Evolutionary conservation across 2,888 invertebrate species (phyloP).

Genomic region (Hyposoter didymator): DNA sequence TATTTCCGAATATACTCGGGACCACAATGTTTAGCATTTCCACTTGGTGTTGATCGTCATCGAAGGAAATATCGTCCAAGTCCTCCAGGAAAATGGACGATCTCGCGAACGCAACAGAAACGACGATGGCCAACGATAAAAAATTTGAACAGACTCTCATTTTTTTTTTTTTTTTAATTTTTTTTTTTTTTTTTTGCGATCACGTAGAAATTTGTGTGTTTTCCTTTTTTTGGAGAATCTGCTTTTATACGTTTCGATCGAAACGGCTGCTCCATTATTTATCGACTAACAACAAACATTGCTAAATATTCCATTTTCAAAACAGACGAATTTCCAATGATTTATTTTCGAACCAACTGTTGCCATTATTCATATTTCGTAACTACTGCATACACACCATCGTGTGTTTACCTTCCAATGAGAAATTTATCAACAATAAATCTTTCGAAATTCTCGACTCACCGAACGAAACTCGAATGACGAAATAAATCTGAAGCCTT

Average conservation of each 20-base stretch:
- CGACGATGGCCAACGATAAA: conserved; percentile 9
- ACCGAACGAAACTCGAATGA: not conserved
- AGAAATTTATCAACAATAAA: not conserved
- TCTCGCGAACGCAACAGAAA: not conserved
- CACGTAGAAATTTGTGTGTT: not conserved
- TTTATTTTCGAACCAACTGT: not conserved
- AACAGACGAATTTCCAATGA: conserved; percentile 24
- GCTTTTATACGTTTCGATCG: not conserved
- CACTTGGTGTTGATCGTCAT: not conserved
- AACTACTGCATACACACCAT: not conserved
- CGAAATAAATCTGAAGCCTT: not conserved
- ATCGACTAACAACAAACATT: not conserved
- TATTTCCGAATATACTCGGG: not conserved
- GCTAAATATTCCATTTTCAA: not conserved
- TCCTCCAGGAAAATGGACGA: not conserved
- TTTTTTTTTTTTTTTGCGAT: not conserved
- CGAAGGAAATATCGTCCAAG: not conserved
- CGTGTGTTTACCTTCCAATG: not conserved
- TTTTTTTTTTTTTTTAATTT: not conserved
- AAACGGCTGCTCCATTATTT: not conserved
- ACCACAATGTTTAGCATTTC: not conserved
- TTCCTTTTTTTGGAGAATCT: not conserved
- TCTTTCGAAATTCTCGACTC: not conserved
- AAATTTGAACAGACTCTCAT: not conserved
- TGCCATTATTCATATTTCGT: conserved; percentile 13